Evolutionary conservation across 2,113 vertebrate species (phyloP), one percentile per base, ranked within the genome.

Genomic region (Cyanoramphus novaezelandiae): DNA sequence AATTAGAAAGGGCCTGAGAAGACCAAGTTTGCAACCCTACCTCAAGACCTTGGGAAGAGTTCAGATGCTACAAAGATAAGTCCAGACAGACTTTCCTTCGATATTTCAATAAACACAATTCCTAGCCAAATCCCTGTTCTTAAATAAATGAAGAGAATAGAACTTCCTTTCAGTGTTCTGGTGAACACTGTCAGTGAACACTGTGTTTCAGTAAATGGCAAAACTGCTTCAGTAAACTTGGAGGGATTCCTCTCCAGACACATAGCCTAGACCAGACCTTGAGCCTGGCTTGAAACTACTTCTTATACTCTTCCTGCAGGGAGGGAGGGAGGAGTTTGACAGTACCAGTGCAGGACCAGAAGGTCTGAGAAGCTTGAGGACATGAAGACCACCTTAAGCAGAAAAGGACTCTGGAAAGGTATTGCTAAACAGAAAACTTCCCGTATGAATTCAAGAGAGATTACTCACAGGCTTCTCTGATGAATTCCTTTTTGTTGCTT

Each of bases 121-220:
- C 37, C 57, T 69, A 96, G 92, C 69, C 85, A 97, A 94, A 92
- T 75, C 88, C 82, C 65, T 57, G 60, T 43, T 75, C 70, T 94
- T 77, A 93, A 94, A 67, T 59, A 92, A 89, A 96, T 71, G 72
- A 77, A 88, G 13, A 94, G 85, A 96, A 86, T 77, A 78, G 86
- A 95, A 92, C 50, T 77, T 93, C 71, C 69, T 75, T 83, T 88
- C 59, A 60, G 71, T 91, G 53, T 71, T 95, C 93, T 94, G 85
- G 76, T 93, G 93, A 96, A 79, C 80, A 31, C 25, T 90, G 88
- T 92, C 90, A 96, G 46, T 86, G 88, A 93, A 88, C 52, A 23
- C 47, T 68, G 24, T 57, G n/a, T 81, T 95, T 88, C 64, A 88
- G n/a, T 80, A 80, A 94, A 96, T 64, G 86, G 80, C 86, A 96